Conservation (phyloP, 2,797 vertebrate genomes). For the Sarcoramphus papa region DNA sequence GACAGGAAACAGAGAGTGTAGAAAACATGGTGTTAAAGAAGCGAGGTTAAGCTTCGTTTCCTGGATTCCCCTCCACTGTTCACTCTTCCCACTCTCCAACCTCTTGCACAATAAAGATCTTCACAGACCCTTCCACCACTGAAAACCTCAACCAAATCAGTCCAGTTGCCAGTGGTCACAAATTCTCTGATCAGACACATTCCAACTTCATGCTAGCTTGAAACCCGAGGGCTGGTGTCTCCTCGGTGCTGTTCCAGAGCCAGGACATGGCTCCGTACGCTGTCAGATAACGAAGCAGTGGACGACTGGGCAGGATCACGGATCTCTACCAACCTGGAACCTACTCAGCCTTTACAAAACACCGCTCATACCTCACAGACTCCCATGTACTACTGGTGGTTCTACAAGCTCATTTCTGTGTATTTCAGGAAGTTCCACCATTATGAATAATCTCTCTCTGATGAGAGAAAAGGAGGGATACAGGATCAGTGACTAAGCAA, state of each 20-base stretch:
- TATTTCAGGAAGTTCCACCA: not conserved
- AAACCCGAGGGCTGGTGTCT: not conserved
- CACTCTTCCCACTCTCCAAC: not conserved
- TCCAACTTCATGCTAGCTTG: not conserved
- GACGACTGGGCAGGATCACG: fast-evolving
- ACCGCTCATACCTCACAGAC: not conserved
- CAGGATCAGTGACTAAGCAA: not conserved
- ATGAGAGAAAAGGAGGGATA: not conserved
- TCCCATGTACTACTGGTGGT: no score
- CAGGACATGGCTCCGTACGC: fast-evolving
- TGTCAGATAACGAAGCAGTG: fast-evolving
- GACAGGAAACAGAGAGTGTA: not conserved
- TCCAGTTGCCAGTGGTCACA: fast-evolving
- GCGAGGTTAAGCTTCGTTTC: not conserved
- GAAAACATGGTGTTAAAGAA: not conserved
- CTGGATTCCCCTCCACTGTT: not conserved
- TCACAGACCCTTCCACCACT: not conserved
- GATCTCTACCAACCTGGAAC: not conserved
- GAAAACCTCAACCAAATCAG: not conserved
- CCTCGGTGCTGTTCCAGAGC: not conserved
- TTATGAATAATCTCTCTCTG: not conserved
- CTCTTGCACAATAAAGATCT: not conserved
- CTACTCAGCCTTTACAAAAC: not conserved
- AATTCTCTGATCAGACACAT: not conserved
- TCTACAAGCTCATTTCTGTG: not conserved